Evolutionary conservation across 2,888 invertebrate species (phyloP).

Genomic region (Lasioglossum morio): DNA sequence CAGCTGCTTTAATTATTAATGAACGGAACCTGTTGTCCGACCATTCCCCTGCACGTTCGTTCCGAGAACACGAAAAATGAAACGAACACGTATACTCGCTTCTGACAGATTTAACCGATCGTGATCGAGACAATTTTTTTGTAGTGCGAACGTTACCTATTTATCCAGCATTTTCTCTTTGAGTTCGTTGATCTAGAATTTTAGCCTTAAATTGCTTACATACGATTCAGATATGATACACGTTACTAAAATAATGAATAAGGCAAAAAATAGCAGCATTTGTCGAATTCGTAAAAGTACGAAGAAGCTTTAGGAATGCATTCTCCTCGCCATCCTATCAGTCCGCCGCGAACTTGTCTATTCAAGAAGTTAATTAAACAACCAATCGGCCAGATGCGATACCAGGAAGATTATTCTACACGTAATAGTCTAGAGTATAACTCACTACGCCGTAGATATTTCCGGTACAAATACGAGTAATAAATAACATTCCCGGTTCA

Average conservation of each 20-base stretch:
- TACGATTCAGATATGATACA: neutral
- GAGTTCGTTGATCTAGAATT: neutral
- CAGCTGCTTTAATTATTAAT: slow-evolving; percentile 13
- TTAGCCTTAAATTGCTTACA: neutral
- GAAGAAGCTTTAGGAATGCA: neutral
- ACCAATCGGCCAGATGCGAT: neutral
- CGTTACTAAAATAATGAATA: neutral
- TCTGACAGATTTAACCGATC: neutral
- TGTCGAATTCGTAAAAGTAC: neutral
- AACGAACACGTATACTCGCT: neutral
- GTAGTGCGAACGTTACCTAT: neutral
- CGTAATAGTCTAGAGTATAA: neutral
- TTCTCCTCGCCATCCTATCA: neutral
- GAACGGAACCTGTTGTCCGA: neutral
- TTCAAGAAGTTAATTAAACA: slow-evolving; percentile 8
- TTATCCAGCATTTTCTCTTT: neutral
- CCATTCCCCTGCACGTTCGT: neutral
- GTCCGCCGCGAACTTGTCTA: neutral
- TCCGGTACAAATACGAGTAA: neutral
- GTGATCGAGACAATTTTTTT: neutral
- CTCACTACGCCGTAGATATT: neutral
- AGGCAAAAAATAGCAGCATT: neutral
- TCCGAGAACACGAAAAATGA: neutral
- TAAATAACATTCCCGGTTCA: neutral
- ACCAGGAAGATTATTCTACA: neutral